phyloP scores from a whole-genome alignment of 2,888 invertebrate genomes.

The Ormyrus labotus region DNA sequence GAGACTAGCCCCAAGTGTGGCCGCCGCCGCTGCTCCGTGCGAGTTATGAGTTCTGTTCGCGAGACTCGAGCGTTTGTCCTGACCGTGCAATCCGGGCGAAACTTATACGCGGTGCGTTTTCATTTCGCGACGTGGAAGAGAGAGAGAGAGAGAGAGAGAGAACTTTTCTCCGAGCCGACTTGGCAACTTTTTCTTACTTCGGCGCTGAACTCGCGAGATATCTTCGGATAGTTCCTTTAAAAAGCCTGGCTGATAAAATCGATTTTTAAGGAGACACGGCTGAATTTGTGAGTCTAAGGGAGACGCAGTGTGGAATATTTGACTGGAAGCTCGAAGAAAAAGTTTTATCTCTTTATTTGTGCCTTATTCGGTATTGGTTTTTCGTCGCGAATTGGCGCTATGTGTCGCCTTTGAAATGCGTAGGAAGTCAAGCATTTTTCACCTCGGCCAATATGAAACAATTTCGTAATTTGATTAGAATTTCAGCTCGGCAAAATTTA shows the following conservation, averaged over 20 bases:
- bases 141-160: neutral
- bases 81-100: neutral
- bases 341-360: too few relatives aligned
- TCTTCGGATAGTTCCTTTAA: too few relatives aligned
- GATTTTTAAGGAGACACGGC: too few relatives aligned
- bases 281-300: too few relatives aligned
- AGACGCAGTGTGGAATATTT: too few relatives aligned
- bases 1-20: conserved; percentile 25
- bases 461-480: conserved; percentile 51
- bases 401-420: neutral
- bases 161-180: conserved; percentile 14
- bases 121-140: neutral
- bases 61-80: conserved; percentile 20
- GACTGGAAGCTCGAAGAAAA: too few relatives aligned
- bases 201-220: too few relatives aligned
- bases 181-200: neutral
- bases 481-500: conserved; percentile 42
- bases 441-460: conserved; percentile 13
- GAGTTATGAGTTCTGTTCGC: conserved; percentile 35
- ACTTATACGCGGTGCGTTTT: conserved; percentile 25
- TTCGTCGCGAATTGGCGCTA: too few relatives aligned
- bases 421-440: neutral
- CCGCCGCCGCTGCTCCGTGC: neutral
- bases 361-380: too few relatives aligned
- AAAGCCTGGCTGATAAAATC: too few relatives aligned